phyloP scores from a whole-genome alignment of 2,797 vertebrate species.

The Manis javanica region DNA sequence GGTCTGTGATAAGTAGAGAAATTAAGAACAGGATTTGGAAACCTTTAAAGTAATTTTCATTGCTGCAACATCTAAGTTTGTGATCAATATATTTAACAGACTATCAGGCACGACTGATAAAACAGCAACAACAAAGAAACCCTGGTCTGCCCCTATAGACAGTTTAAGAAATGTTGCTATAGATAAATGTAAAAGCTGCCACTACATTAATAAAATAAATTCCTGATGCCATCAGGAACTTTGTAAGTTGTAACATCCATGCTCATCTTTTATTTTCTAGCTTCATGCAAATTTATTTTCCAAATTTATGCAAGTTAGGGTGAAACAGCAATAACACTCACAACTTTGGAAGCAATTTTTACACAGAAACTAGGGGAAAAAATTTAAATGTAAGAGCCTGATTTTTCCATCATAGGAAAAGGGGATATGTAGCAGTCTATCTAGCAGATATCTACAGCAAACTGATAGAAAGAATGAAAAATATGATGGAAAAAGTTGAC shows the following conservation, averaged over 20 bases:
- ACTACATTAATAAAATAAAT: constrained; percentile 24
- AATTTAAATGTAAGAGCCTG: constrained; percentile 17
- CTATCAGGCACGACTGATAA: background rate
- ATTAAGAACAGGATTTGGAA: background rate
- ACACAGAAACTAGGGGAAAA: background rate
- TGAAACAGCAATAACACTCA: constrained; percentile 41
- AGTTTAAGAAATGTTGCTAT: background rate
- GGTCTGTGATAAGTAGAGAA: background rate
- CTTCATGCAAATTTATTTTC: constrained; percentile 38
- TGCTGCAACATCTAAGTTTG: background rate
- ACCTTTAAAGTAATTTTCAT: background rate
- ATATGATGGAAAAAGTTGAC: background rate
- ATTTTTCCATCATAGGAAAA: constrained; percentile 24
- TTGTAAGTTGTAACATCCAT: background rate
- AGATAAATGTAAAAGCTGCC: background rate
- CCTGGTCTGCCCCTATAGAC: background rate
- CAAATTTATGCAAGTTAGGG: constrained; percentile 34
- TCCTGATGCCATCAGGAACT: background rate
- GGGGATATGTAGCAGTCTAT: background rate
- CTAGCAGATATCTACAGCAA: background rate
- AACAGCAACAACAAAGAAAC: background rate
- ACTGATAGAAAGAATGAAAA: constrained; percentile 33
- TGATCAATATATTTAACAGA: constrained; percentile 6
- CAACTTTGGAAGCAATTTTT: constrained; percentile 50
- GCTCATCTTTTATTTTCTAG: constrained; percentile 26